A percentile compares a stretch with the other conserved stretches of the same genome.
These are phyloP conservation scores for Ailuropoda melanoleuca DNA, from an alignment of 2,113 vertebrate species.

Conservation along the genomic window DNA sequence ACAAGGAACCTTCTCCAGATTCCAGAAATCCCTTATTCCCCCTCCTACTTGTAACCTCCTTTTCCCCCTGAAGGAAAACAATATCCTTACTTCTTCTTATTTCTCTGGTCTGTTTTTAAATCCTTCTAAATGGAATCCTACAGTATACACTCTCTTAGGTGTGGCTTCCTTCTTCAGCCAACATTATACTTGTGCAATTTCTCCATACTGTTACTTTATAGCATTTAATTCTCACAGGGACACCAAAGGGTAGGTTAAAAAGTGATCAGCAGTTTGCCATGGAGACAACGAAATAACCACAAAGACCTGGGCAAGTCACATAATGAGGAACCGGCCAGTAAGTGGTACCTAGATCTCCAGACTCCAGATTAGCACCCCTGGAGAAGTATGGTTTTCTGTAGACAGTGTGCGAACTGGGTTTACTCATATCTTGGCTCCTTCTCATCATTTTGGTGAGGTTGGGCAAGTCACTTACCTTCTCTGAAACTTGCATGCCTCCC, in stretches of 20 bases:
- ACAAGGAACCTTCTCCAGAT: not conserved
- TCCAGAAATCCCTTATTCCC: not conserved
- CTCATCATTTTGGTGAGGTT: not conserved
- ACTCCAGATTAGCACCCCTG: no score
- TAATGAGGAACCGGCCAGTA: not conserved
- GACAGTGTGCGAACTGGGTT: not conserved
- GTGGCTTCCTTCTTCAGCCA: not conserved
- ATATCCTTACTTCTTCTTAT: not conserved
- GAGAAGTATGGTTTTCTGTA: not conserved
- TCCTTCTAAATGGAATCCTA: not conserved
- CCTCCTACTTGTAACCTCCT: not conserved
- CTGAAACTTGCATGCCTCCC: not conserved
- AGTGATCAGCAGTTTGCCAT: not conserved
- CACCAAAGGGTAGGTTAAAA: not conserved
- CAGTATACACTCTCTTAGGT: rapidly evolving
- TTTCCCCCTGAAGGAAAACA: not conserved
- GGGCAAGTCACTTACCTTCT: not conserved
- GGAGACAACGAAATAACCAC: not conserved
- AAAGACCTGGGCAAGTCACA: not conserved
- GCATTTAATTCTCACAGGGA: not conserved
- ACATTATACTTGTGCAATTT: not conserved
- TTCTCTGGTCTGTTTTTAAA: not conserved
- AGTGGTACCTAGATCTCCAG: not conserved
- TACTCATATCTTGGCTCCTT: not conserved
- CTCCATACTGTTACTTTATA: not conserved